These are phyloP conservation scores for Boulengeromyrus knoepffleri DNA, from an alignment of 2,113 vertebrate species.

Conservation along the genomic window DNA sequence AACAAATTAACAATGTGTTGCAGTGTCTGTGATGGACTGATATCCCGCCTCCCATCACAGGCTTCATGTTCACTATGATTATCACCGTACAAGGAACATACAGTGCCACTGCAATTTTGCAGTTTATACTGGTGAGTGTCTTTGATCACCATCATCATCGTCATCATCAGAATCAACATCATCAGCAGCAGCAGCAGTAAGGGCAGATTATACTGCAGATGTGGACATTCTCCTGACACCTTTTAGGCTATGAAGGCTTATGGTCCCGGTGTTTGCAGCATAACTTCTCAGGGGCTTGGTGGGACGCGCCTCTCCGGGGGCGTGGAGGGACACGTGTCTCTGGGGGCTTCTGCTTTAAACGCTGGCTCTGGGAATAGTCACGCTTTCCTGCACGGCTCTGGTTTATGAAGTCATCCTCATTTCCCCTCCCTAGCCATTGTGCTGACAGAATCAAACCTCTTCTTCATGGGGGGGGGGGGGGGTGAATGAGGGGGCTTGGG, in stretches of 20 bases:
- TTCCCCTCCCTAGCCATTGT: constrained; percentile 59
- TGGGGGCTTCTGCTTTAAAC: background rate
- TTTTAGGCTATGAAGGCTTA: background rate
- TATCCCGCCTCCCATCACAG: background rate
- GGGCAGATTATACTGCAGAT: background rate
- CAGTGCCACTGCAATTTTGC: background rate
- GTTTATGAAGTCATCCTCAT: constrained; percentile 55
- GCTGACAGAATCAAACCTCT: constrained; percentile 67
- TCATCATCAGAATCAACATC: background rate
- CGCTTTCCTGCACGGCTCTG: constrained; percentile 40
- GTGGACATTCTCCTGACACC: background rate
- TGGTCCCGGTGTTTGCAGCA: background rate
- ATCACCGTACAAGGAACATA: background rate
- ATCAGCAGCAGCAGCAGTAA: background rate
- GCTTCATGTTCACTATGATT: background rate
- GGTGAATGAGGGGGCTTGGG: constrained; percentile 52
- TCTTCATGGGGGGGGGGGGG: constrained; percentile 52
- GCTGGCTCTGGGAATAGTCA: constrained; percentile 46
- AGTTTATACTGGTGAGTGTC: too few species aligned
- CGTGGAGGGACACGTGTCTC: too few species aligned
- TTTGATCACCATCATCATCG: background rate
- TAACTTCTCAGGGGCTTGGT: background rate
- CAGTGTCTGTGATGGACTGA: background rate
- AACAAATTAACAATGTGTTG: background rate
- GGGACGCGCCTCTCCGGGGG: background rate